Conservation (phyloP, 2,113 vertebrate genomes). For the Nipponia nippon region DNA sequence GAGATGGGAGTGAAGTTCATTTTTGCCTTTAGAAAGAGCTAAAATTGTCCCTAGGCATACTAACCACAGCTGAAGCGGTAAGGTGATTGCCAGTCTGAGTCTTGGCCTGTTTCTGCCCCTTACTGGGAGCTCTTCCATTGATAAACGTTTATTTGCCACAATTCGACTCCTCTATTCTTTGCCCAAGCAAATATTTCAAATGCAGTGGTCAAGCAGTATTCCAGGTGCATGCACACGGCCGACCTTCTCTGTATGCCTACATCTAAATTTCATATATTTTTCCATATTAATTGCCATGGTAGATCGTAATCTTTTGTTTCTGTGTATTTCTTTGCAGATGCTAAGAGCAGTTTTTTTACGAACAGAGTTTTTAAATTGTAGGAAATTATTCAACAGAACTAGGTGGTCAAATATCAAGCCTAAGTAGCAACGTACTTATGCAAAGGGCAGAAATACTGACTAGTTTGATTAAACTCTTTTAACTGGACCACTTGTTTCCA, state of each 20-base stretch:
- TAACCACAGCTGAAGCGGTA: background rate
- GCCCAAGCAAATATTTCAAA: background rate
- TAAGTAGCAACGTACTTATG: slow-evolving; percentile 12
- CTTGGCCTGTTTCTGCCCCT: background rate
- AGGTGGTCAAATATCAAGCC: background rate
- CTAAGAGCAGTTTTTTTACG: background rate
- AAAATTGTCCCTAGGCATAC: background rate
- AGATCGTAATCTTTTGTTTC: background rate
- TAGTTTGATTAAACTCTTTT: background rate
- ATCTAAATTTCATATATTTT: background rate
- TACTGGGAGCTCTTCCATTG: background rate
- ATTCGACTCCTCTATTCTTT: background rate
- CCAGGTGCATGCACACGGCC: background rate
- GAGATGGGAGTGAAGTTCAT: background rate
- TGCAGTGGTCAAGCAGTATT: background rate
- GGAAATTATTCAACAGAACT: slow-evolving; percentile 27
- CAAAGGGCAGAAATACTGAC: slow-evolving; percentile 3
- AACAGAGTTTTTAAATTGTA: slow-evolving; percentile 2
- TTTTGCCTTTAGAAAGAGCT: background rate
- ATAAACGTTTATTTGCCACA: background rate
- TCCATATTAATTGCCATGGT: background rate
- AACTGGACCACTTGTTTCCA: slow-evolving; percentile 18
- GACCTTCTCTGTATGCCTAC: background rate
- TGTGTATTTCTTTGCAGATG: background rate
- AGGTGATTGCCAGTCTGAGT: background rate